These are phyloP conservation scores for Acanthosepion pharaonis DNA, from an alignment of 2,888 invertebrate species.

Conservation along the genomic window DNA sequence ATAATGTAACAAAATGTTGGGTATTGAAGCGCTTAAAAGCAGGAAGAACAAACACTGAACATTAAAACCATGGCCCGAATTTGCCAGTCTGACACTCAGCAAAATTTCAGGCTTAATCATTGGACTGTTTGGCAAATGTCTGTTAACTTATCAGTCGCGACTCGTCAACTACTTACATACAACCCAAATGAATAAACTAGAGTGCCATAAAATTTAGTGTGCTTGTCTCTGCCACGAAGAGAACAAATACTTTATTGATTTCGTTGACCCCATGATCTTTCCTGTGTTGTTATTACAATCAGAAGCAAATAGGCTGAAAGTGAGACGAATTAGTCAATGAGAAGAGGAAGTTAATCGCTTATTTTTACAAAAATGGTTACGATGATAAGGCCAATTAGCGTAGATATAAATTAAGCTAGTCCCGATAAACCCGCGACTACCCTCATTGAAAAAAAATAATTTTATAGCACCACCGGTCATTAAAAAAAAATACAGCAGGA, in stretches of 20 bases:
- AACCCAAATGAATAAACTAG: not conserved
- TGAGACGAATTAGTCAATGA: not conserved
- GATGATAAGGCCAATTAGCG: not conserved
- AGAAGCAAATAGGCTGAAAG: not conserved
- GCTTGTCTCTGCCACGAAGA: not conserved
- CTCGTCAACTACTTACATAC: not conserved
- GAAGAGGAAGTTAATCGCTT: not conserved
- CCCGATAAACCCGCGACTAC: not conserved
- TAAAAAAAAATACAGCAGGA: not conserved
- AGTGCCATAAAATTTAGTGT: not conserved
- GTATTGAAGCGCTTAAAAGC: not conserved
- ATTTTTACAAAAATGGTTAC: not conserved
- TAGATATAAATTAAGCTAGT: not conserved
- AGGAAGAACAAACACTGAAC: not conserved
- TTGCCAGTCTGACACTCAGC: not conserved
- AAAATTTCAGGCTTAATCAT: not conserved
- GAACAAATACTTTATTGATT: not conserved
- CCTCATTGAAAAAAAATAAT: not conserved
- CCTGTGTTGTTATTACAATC: not conserved
- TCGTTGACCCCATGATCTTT: constrained; percentile 25
- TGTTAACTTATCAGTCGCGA: not conserved
- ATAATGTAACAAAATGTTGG: not conserved
- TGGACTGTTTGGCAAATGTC: not conserved
- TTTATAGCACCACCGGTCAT: not conserved
- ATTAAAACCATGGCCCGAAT: not conserved